Evolutionary conservation across 2,797 vertebrate genomes (phyloP).

Genomic region (Ciconia nigra): DNA sequence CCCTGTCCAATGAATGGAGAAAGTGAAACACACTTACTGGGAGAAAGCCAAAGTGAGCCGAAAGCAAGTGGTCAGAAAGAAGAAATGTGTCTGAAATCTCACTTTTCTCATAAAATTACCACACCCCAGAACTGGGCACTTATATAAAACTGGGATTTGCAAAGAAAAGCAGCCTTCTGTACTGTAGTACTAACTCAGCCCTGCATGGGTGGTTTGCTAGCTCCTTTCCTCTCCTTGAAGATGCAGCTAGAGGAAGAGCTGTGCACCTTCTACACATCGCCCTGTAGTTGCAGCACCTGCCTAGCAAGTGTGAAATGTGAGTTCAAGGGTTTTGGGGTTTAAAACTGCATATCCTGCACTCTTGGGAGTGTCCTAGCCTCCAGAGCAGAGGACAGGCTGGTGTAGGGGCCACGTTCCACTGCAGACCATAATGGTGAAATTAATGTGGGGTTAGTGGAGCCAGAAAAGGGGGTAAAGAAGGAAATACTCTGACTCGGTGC

Average conservation of each 20-base stretch:
- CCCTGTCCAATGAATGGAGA: not conserved
- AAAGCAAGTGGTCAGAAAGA: not conserved
- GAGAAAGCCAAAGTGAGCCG: not conserved
- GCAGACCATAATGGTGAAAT: not conserved
- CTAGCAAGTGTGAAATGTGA: not conserved
- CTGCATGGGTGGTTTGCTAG: not conserved
- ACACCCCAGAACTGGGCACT: not conserved
- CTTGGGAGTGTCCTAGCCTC: not conserved
- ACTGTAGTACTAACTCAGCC: not conserved
- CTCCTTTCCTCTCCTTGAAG: not conserved
- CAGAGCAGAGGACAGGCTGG: not conserved
- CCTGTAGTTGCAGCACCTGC: not conserved
- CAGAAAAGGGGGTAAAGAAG: not conserved
- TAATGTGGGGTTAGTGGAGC: not conserved
- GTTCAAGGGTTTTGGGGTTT: not conserved
- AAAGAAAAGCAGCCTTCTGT: not conserved
- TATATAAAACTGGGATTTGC: not conserved
- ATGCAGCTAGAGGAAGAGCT: not conserved
- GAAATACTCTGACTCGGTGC: not conserved
- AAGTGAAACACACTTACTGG: not conserved
- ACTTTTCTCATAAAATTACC: not conserved
- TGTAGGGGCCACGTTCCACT: fast-evolving
- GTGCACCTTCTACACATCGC: not conserved
- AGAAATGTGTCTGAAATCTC: not conserved
- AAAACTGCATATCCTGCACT: not conserved